Evolutionary conservation across 2,113 vertebrate species (phyloP).

Genomic region (Pelecanus crispus): DNA sequence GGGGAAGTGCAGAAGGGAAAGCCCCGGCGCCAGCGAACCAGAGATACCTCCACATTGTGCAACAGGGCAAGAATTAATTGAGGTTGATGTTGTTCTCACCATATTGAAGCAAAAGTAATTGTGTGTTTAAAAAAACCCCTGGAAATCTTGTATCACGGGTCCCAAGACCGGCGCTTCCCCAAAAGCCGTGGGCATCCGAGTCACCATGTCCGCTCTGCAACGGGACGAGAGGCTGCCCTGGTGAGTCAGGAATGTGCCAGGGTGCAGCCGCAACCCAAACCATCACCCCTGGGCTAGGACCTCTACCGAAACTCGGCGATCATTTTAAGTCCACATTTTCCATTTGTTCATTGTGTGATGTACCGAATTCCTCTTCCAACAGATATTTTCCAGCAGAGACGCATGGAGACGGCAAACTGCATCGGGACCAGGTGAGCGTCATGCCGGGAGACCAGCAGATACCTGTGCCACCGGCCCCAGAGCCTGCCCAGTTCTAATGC

Average conservation of each 20-base stretch:
- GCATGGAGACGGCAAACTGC: not conserved
- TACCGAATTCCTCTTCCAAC: not conserved
- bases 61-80: not conserved
- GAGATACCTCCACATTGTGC: not conserved
- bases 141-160: not conserved
- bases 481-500: not conserved
- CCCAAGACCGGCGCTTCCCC: not conserved
- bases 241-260: not conserved
- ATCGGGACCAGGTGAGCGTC: fast-evolving
- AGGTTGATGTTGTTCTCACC: not conserved
- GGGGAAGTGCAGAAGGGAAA: not conserved
- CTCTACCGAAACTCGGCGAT: fast-evolving
- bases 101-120: fast-evolving
- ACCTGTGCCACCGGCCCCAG: not conserved
- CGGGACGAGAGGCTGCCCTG: not conserved
- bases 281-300: not conserved
- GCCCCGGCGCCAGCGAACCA: fast-evolving
- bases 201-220: fast-evolving
- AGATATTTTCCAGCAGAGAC: not conserved
- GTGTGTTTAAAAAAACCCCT: not conserved
- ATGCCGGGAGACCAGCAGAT: fast-evolving
- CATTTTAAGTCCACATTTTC: fast-evolving
- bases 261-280: not conserved
- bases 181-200: not conserved
- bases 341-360: fast-evolving